These are phyloP conservation scores for Ciona savignyi DNA, from an alignment of 23 tunicate species.

Conservation along the genomic window DNA sequence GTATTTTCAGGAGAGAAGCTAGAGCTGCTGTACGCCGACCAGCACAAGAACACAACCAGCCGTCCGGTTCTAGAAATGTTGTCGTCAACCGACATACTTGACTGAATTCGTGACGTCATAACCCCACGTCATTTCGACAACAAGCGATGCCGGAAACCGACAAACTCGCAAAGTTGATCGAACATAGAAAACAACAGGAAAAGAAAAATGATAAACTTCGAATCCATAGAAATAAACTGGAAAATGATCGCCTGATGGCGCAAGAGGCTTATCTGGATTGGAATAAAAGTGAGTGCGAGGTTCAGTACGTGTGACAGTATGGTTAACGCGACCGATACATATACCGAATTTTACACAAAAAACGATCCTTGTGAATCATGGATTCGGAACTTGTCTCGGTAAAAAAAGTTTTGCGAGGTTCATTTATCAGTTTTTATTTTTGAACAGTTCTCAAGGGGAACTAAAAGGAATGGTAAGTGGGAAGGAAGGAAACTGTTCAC, in stretches of 20 bases:
- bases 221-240: slow-evolving; percentile 72
- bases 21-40: background rate
- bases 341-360: too few species aligned
- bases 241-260: slow-evolving; percentile 51
- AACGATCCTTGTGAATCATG: too few species aligned
- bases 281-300: slow-evolving; percentile 48
- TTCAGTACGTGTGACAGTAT: too few species aligned
- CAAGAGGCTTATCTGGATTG: slow-evolving; percentile 48
- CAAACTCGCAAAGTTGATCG: slow-evolving; percentile 64
- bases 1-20: background rate
- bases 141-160: slow-evolving; percentile 66
- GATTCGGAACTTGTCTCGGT: too few species aligned
- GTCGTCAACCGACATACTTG: background rate
- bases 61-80: background rate
- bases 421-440: too few species aligned
- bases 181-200: slow-evolving; percentile 67
- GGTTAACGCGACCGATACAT: too few species aligned
- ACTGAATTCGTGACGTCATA: background rate
- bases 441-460: too few species aligned
- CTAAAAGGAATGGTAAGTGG: too few species aligned
- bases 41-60: background rate
- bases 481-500: too few species aligned
- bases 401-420: too few species aligned
- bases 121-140: too few species aligned
- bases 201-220: slow-evolving; percentile 67